Evolutionary conservation across 2,797 vertebrate species (phyloP), one percentile per base, ranked within the genome.

Genomic region (Sandelia bainsii): DNA sequence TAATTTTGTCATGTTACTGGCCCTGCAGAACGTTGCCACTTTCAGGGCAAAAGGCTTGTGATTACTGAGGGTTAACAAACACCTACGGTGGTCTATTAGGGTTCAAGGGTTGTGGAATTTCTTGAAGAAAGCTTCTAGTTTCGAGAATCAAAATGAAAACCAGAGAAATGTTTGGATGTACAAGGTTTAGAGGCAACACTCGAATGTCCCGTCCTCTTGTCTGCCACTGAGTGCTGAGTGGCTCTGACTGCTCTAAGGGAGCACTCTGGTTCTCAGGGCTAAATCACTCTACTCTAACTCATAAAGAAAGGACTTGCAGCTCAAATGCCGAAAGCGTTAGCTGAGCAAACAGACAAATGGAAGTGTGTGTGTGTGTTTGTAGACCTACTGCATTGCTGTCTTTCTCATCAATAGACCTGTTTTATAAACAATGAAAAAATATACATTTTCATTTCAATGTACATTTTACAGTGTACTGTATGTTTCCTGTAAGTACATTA

Each of bases 221-320:
- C 79, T 85, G 84, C 74, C 39, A 19, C 84, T 77, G 86, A 84
- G 85, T 75, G 82, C 82, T 84, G 87, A 89, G 89, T 81, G 84
- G 76, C 83, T 87, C 62, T 72, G 88, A 80, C 75, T 82, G 85
- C 84, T 85, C 79, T 54, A 20, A 88, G 86, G 90, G 90, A 80
- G 84, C 85, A 88, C 90, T 92, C 85, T 87, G 84, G 79, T 81
- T 86, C 87, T 91, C 91, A 91, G 64, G 90, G 89, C 80, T 82
- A 79, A 90, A 91, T 87, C 88, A 92, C 88, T 91, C 88, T 88
- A n/a, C n/a, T n/a, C n/a, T 81, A 80, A 86, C 82, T 87, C 87
- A 86, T 84, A 82, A 85, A 87, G 82, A 59, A 85, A 86, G 66
- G 58, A 84, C 69, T 73, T 6, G 64, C 72, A 61, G 86, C 86